Conservation (phyloP, 2,888 invertebrate genomes). For the Celastrina argiolus region DNA sequence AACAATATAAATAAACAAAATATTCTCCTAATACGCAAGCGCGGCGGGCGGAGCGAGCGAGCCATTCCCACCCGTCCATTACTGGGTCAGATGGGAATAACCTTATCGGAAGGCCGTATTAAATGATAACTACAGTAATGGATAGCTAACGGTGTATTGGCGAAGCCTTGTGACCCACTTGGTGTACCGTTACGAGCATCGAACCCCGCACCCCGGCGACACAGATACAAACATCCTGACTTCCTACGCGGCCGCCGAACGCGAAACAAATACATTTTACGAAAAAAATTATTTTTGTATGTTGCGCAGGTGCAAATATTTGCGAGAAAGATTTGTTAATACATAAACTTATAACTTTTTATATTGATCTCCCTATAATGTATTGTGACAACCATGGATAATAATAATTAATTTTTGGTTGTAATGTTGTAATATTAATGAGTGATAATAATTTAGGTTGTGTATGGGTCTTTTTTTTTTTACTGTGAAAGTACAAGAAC, state of each 20-base stretch:
- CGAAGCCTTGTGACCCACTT: slow-evolving; percentile 73
- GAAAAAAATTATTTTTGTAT: background rate
- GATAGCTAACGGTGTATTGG: slow-evolving; percentile 71
- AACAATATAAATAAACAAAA: background rate
- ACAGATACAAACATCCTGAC: slow-evolving; percentile 27
- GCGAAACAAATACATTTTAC: background rate
- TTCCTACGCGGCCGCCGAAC: background rate
- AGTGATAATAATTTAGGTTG: too few relatives aligned
- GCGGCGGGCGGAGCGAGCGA: background rate
- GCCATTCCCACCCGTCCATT: background rate
- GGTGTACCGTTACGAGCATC: slow-evolving; percentile 63
- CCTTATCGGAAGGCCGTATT: slow-evolving; percentile 12
- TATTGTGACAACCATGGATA: too few relatives aligned
- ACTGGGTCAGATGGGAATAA: slow-evolving; percentile 5
- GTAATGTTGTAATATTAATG: too few relatives aligned
- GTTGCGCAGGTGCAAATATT: too few relatives aligned
- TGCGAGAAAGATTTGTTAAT: too few relatives aligned
- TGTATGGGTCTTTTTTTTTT: too few relatives aligned
- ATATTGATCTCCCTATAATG: too few relatives aligned
- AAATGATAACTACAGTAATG: slow-evolving; percentile 26
- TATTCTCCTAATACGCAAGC: background rate
- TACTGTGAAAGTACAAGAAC: too few relatives aligned
- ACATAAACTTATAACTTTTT: too few relatives aligned
- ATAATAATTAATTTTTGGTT: too few relatives aligned
- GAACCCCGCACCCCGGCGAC: slow-evolving; percentile 51